Percentiles rank a stretch among this genome's conserved stretches.
Evolutionary conservation across 2,888 invertebrate genomes (phyloP).

Genomic region (Caenorhabditis sp.): DNA sequence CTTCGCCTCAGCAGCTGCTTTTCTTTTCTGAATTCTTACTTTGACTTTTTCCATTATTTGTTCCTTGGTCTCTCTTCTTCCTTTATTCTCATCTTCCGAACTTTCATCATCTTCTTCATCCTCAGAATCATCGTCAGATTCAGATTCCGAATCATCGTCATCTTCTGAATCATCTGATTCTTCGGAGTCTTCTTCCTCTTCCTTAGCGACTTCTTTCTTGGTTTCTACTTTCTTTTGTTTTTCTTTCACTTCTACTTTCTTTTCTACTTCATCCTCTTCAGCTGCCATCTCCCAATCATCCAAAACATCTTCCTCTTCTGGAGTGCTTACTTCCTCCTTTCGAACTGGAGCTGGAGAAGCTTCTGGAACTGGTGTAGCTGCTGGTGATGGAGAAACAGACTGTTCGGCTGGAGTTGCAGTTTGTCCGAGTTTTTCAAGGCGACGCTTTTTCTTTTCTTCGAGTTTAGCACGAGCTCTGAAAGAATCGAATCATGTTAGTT

Average conservation of each 20-base stretch:
- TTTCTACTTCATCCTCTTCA: slow-evolving; percentile 72
- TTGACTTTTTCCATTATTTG: slow-evolving; percentile 80
- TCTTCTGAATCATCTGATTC: slow-evolving; percentile 12
- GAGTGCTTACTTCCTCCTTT: slow-evolving; percentile 60
- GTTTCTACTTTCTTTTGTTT: background rate
- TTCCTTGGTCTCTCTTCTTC: slow-evolving; percentile 78
- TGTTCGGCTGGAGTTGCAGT: background rate
- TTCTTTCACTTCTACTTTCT: slow-evolving; percentile 53
- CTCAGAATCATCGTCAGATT: slow-evolving; percentile 72
- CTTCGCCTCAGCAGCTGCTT: slow-evolving; percentile 79
- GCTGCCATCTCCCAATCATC: slow-evolving; percentile 72
- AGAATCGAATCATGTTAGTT: too few species aligned
- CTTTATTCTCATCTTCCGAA: slow-evolving; percentile 71
- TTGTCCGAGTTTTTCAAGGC: slow-evolving; percentile 30
- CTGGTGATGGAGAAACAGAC: slow-evolving; percentile 1
- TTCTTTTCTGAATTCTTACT: slow-evolving; percentile 80
- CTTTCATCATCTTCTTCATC: slow-evolving; percentile 74
- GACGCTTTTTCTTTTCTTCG: slow-evolving; percentile 36
- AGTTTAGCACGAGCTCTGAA: slow-evolving; percentile 14
- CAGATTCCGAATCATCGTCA: slow-evolving; percentile 37
- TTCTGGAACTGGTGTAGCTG: slow-evolving; percentile 10
- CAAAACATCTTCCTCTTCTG: slow-evolving; percentile 49
- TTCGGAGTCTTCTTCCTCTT: slow-evolving; percentile 62
- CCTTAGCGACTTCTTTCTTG: slow-evolving; percentile 20
- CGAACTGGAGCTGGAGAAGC: slow-evolving; percentile 15